These are phyloP conservation scores for Cataglyphis hispanica DNA, from an alignment of 1,140 invertebrate species.

Conservation along the genomic window DNA sequence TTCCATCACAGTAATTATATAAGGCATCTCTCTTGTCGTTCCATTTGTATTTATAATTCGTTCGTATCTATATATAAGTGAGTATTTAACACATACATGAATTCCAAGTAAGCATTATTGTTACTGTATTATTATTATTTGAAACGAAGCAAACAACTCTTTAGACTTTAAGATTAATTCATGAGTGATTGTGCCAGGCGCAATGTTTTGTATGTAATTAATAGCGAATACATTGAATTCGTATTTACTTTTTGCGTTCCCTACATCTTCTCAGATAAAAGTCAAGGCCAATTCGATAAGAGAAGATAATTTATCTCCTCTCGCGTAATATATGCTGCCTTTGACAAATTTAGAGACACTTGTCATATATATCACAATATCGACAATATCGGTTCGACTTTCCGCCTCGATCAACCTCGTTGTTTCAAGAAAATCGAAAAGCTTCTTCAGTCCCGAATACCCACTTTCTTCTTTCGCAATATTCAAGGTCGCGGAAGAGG, in stretches of 20 bases:
- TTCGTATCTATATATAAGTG: not conserved
- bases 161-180: conserved; percentile 4
- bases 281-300: conserved; percentile 18
- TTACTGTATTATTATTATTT: not conserved
- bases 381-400: not conserved
- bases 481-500: conserved; percentile 56
- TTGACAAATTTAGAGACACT: not conserved
- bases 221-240: conserved; percentile 18
- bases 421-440: not conserved
- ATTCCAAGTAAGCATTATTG: not conserved
- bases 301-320: conserved; percentile 8
- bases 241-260: not conserved
- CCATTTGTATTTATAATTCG: not conserved
- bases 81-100: not conserved
- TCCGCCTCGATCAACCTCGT: not conserved
- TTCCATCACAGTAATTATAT: not conserved
- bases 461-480: conserved; percentile 25
- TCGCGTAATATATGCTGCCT: conserved; percentile 3
- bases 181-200: not conserved
- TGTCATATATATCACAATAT: too few species aligned
- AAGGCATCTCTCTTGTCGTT: not conserved
- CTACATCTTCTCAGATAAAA: not conserved
- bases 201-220: not conserved
- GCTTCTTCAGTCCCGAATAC: not conserved
- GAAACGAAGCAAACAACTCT: not conserved